Conservation (phyloP, 2,797 vertebrate genomes). For the Sylvilagus floridanus region DNA sequence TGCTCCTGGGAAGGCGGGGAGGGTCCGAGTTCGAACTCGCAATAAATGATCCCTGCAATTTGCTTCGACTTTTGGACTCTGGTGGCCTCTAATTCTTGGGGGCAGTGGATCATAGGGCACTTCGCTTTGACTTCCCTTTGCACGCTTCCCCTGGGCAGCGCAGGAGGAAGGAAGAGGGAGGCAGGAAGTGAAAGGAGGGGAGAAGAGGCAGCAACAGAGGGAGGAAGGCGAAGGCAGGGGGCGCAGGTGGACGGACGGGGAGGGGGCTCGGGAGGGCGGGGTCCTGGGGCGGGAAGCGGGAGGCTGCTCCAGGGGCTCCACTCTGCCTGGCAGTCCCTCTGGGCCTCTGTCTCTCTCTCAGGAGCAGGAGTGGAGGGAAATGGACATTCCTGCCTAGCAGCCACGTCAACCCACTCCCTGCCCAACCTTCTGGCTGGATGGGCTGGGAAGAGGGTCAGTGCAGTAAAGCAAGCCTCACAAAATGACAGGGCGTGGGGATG, state of each 20-base stretch:
- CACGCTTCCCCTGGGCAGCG: constrained; percentile 60
- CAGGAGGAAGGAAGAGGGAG: background rate
- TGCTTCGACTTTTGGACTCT: too few relatives aligned
- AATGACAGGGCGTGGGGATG: rapidly evolving
- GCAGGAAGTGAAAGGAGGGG: background rate
- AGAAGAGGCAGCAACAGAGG: background rate
- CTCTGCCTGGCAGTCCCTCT: background rate
- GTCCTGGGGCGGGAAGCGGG: background rate
- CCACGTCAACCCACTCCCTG: too few relatives aligned
- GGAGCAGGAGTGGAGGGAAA: background rate
- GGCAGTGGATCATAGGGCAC: too few relatives aligned
- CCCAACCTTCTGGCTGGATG: rapidly evolving
- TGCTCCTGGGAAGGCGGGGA: too few relatives aligned
- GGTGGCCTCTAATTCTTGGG: too few relatives aligned
- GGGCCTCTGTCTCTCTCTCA: background rate
- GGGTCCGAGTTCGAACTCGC: too few relatives aligned
- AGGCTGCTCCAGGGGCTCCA: background rate
- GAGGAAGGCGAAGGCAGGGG: rapidly evolving
- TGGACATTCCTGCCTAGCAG: background rate
- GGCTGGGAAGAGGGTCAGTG: background rate
- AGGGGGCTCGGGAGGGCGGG: rapidly evolving
- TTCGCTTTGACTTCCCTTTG: constrained; percentile 64
- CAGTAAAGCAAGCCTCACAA: background rate
- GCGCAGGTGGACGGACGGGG: rapidly evolving
- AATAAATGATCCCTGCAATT: too few relatives aligned